phyloP scores from a whole-genome alignment of 2,888 invertebrate genomes.

The Acrobasis suavella region DNA sequence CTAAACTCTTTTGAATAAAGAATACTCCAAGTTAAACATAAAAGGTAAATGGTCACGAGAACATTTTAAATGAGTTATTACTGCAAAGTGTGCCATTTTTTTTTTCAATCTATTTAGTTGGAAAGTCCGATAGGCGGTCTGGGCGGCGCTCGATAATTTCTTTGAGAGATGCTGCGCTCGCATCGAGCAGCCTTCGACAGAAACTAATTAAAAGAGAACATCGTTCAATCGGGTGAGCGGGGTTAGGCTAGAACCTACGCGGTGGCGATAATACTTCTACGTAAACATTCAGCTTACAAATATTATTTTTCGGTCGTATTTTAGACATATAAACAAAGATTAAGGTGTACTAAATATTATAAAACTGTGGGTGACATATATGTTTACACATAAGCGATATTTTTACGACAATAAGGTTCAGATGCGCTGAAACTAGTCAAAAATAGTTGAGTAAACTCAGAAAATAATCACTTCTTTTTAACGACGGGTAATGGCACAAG shows the following conservation, averaged over 20 bases:
- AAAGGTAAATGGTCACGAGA: not conserved
- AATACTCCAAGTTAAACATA: no score
- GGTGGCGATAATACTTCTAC: slow-evolving; percentile 7
- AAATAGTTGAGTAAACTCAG: no score
- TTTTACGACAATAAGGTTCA: no score
- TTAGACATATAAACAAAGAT: not conserved
- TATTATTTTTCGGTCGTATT: not conserved
- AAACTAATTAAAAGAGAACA: slow-evolving; percentile 71
- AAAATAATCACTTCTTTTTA: no score
- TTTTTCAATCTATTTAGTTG: slow-evolving; percentile 20
- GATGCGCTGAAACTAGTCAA: no score
- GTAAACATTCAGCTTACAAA: not conserved
- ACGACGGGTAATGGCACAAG: no score
- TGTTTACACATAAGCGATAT: no score
- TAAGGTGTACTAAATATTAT: no score
- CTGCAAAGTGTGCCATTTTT: not conserved
- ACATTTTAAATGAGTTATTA: slow-evolving; percentile 4
- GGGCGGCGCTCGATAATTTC: slow-evolving; percentile 50
- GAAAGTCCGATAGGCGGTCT: slow-evolving; percentile 25
- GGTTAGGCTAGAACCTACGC: slow-evolving; percentile 38
- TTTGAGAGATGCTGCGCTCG: slow-evolving; percentile 56
- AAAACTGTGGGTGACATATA: no score
- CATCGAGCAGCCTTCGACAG: slow-evolving; percentile 57
- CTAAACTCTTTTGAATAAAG: no score
- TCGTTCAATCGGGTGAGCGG: slow-evolving; percentile 56